Base-by-base conservation (phyloP, 2,888 invertebrate species). In the Helleia helle region DNA sequence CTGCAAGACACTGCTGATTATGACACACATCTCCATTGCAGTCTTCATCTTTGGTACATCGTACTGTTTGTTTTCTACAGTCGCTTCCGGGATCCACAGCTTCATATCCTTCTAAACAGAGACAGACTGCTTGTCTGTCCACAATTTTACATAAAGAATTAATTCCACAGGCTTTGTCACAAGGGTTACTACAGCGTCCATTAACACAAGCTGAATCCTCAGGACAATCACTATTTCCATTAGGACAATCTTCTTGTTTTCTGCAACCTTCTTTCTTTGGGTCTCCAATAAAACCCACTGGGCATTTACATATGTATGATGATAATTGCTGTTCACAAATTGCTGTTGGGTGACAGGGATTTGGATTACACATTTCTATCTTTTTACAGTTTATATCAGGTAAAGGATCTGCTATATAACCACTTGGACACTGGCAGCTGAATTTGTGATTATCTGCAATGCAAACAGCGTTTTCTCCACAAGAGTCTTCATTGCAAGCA, bases 381-480 rank as follows among this genome's bases (percentile, higher is more conserved):
- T 88, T 86, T 38, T 87, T 86, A 62, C 96, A 96, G 59, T 90
- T 91, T 7, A 94, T 88, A 55, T 95, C 95, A n/a, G 95, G 90
- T 17, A 93, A 73, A 1, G 95, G 95, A 65, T 94, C 92, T 1
- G 93, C 89, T 54, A 87, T 88, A 62, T 88, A 93, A 6, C 96
- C 96, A 18, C 91, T 91, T 24, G 94, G 95, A 63, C 96, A 96
- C 62, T 94, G 93, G 55, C 96, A 96, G 11, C 87, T 88, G 5
- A 91, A 88, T 61, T 90, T 91, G 62, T 96, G 94, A 57, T 93
- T 91, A 70, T 95, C 94, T 3, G 93, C 91, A 52, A 95, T 89
- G 65, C 96, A 96, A 9, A 96, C 93, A 5, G 96, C 94, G 69
- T 95, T 94, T 11, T 88, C 88, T 0, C 96, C 95, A 58, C 96